Base-by-base conservation (phyloP, 2,113 vertebrate species). In the Petroica traversi region DNA sequence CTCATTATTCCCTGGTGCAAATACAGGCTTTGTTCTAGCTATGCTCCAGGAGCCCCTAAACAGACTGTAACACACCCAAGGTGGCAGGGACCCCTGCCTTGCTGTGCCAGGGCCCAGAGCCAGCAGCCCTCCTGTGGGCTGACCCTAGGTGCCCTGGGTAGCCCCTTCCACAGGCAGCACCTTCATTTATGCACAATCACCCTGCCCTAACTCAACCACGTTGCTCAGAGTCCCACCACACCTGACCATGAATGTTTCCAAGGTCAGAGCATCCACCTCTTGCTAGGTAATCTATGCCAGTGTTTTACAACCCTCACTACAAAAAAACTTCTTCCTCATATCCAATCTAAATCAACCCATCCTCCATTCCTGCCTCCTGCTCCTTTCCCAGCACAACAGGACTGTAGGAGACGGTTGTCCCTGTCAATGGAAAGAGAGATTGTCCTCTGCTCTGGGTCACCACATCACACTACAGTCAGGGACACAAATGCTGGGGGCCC, bases 171-270 rank as follows among this genome's bases (percentile, higher is more conserved):
- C 2, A 8, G 31, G 58, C 33, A 69, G 59, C 49, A 17, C 25
- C 66, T 59, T 64, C 9, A 1, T 9, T 41, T 1, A 4, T 0
- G 3, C 29, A 8, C 4, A 3, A 13, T 5, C 24, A 7, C 28
- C 4, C 38, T 33, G 58, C 34, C 41, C 41, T 33, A 72, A 57
- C 41, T 49, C 3, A 2, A 48, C 34, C 34, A 41, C 13, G 20
- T 12, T 55, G 74, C 29, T 72, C 26, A 38, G 43, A 80, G 28
- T 26, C 36, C 33, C 55, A 54, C 15, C 26, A 71, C 64, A 41
- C 11, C 29, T 61, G n/a, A 46, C 46, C 29, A 23, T 4, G 14
- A 75, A 75, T 8, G 11, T 40, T 68, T 54, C 29, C 54, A 61
- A 52, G 62, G 25, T 48, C 0, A 0, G 34, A 34, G 34, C 29